These are phyloP conservation scores for Menura novaehollandiae DNA, from an alignment of 2,113 vertebrate genomes.

Conservation along the genomic window DNA sequence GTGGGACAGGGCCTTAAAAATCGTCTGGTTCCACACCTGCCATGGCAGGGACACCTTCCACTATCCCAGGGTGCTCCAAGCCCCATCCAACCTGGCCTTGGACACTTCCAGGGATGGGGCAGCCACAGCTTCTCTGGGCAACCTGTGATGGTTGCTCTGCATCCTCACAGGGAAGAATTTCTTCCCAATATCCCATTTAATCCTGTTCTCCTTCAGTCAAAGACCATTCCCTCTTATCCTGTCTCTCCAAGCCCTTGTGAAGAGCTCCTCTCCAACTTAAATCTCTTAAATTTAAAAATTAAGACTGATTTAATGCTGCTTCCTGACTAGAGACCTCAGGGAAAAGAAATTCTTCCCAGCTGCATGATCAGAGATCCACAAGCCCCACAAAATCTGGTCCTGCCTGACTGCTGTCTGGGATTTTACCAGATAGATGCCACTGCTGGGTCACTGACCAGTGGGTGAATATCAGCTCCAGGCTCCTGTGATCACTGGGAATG, in stretches of 20 bases:
- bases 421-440: neutral
- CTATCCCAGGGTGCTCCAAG: fast-evolving
- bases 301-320: neutral
- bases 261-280: neutral
- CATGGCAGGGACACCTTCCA: neutral
- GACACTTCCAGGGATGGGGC: neutral
- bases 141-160: neutral
- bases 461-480: neutral
- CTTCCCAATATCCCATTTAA: fast-evolving
- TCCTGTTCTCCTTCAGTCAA: neutral
- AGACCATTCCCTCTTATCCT: neutral
- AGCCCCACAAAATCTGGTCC: neutral
- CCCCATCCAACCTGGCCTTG: fast-evolving
- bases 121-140: neutral
- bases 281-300: neutral
- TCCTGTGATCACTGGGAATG: fast-evolving
- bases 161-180: neutral
- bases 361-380: neutral
- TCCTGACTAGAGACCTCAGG: neutral
- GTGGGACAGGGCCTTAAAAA: neutral
- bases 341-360: neutral
- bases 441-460: fast-evolving
- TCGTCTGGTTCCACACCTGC: fast-evolving
- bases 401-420: neutral
- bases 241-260: neutral